Conservation (phyloP, 2,113 vertebrate species). For the Octodon degus region DNA sequence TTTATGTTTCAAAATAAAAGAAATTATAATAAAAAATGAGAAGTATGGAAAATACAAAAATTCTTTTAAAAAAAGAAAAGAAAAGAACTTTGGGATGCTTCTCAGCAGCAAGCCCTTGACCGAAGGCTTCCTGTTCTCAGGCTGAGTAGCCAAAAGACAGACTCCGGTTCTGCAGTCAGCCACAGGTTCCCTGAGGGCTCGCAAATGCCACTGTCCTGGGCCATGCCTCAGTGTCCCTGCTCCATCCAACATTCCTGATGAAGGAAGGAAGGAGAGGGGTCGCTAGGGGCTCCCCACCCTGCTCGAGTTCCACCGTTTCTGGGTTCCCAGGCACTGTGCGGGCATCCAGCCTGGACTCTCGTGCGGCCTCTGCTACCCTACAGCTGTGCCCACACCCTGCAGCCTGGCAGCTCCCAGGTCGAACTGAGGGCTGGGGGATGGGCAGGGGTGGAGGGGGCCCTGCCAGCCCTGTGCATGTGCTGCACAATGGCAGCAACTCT, state of each 20-base stretch:
- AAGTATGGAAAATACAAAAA: too few species aligned
- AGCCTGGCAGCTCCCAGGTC: neutral
- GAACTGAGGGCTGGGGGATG: neutral
- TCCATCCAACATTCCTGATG: neutral
- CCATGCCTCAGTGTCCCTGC: neutral
- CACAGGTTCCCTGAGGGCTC: neutral
- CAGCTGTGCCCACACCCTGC: neutral
- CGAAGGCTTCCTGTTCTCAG: neutral
- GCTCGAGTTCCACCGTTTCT: neutral
- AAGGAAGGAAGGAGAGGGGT: neutral
- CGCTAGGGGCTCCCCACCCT: neutral
- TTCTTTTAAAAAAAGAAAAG: too few species aligned
- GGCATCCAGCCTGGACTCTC: neutral
- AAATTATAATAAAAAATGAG: too few species aligned
- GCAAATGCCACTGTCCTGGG: accelerated
- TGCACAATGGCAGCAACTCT: neutral
- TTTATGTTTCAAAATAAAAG: too few species aligned
- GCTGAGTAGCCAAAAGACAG: neutral
- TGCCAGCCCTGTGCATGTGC: neutral
- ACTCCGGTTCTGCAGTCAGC: neutral
- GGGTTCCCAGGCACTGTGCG: neutral
- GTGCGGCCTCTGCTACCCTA: constrained; percentile 25
- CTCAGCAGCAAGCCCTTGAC: neutral
- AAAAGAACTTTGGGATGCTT: neutral
- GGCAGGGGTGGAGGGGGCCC: too few species aligned